Conservation (phyloP, 2,888 invertebrate genomes). For the Hemicrepidius hirtus region DNA sequence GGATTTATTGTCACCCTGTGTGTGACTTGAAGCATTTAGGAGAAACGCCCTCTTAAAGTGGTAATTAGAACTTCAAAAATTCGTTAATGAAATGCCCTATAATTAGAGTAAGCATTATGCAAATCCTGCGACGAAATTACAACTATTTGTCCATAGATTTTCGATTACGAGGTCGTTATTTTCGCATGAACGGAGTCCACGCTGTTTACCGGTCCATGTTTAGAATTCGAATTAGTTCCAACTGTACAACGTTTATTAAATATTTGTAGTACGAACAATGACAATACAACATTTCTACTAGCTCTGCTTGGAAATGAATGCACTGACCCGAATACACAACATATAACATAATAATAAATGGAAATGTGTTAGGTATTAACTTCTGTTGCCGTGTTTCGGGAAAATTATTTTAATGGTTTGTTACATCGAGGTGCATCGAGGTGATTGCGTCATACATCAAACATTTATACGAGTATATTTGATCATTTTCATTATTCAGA, state of each 20-base stretch:
- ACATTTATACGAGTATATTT: no score
- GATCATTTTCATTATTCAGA: no score
- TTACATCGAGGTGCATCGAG: background rate
- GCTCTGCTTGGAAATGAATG: constrained; percentile 26
- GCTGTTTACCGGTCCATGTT: constrained; percentile 53
- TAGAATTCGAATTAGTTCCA: constrained; percentile 54
- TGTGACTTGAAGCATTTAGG: background rate
- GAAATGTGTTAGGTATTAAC: constrained; percentile 14
- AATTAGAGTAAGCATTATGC: constrained; percentile 34
- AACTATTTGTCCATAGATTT: constrained; percentile 46
- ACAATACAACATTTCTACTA: constrained; percentile 40
- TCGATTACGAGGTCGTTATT: constrained; percentile 43
- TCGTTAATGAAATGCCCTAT: constrained; percentile 21
- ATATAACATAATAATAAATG: constrained; percentile 4
- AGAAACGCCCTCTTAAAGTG: background rate
- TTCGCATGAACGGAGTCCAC: constrained; percentile 43
- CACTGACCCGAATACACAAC: constrained; percentile 25
- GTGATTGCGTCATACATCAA: background rate
- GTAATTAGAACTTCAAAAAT: constrained; percentile 15
- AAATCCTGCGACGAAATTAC: constrained; percentile 39
- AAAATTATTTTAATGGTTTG: background rate
- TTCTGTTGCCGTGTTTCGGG: constrained; percentile 8
- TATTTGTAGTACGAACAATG: constrained; percentile 50
- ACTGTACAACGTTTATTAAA: constrained; percentile 52
- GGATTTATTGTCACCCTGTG: no score